Evolutionary conservation across 2,797 vertebrate species (phyloP).

Genomic region (Lagorchestes hirsutus): DNA sequence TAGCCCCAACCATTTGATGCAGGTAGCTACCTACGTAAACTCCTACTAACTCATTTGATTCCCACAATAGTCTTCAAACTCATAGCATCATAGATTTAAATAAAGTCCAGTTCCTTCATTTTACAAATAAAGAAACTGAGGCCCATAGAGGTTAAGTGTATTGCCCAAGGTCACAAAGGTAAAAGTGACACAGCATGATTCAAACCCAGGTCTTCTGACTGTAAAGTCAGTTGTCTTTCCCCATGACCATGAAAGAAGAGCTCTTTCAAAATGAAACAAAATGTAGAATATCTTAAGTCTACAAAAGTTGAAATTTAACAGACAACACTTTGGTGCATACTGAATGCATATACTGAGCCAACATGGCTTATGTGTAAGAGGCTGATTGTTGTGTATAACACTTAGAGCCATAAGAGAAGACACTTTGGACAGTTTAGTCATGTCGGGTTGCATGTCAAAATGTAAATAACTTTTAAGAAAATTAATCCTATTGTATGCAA

Average conservation of each 20-base stretch:
- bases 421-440: constrained; percentile 60
- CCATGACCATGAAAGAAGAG: neutral
- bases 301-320: constrained; percentile 5
- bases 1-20: neutral
- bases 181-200: neutral
- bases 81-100: neutral
- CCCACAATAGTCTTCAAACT: neutral
- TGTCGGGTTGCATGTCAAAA: constrained; percentile 62
- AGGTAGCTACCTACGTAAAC: neutral
- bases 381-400: neutral
- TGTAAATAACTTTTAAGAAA: constrained; percentile 62
- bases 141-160: neutral
- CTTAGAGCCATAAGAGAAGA: neutral
- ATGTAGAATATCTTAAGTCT: constrained; percentile 2
- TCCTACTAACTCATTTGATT: neutral
- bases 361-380: neutral
- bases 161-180: too few relatives aligned
- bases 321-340: neutral
- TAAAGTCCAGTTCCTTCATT: neutral
- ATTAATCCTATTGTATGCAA: constrained; percentile 35
- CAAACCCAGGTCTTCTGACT: neutral
- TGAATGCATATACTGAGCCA: neutral
- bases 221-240: neutral
- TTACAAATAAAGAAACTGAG: neutral
- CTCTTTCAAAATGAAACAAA: neutral